Conservation (phyloP, 2,888 invertebrate genomes). For the Melolontha melolontha region DNA sequence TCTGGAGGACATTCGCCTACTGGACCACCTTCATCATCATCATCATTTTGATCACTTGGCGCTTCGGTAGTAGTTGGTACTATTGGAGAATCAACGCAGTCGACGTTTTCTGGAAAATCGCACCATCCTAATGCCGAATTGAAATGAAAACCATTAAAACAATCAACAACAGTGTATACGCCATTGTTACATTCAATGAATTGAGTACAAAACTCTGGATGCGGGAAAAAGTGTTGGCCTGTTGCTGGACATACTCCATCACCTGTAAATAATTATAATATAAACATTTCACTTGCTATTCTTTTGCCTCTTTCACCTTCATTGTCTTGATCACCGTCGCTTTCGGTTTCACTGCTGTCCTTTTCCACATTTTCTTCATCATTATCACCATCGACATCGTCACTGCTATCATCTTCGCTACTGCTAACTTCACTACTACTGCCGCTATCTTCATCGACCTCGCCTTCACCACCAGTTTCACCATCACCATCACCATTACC, state of each 20-base stretch:
- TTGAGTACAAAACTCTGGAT: constrained; percentile 33
- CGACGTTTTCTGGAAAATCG: constrained; percentile 29
- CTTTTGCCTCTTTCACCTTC: too few species aligned
- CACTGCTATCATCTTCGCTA: too few species aligned
- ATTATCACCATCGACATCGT: too few species aligned
- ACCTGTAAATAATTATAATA: constrained; percentile 22
- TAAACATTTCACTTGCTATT: too few species aligned
- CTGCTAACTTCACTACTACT: too few species aligned
- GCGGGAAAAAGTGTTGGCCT: constrained; percentile 33
- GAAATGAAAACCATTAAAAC: constrained; percentile 27
- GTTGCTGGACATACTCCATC: constrained; percentile 1
- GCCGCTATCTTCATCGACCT: too few species aligned
- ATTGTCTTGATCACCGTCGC: too few species aligned
- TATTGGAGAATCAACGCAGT: constrained; percentile 20
- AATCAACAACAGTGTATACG: background rate
- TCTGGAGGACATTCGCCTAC: constrained; percentile 40
- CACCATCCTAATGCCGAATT: constrained; percentile 26
- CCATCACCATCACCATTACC: too few species aligned
- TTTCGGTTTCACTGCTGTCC: too few species aligned
- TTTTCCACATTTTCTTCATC: too few species aligned
- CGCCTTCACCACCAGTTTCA: too few species aligned
- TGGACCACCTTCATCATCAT: constrained; percentile 9
- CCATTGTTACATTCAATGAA: constrained; percentile 41
- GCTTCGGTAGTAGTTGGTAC: background rate
- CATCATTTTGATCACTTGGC: background rate